Evolutionary conservation across 53 echinoderm and acorn worm genomes (phyloP), one percentile per base, ranked within the genome.

Genomic region (Temnopleurus reevesii): DNA sequence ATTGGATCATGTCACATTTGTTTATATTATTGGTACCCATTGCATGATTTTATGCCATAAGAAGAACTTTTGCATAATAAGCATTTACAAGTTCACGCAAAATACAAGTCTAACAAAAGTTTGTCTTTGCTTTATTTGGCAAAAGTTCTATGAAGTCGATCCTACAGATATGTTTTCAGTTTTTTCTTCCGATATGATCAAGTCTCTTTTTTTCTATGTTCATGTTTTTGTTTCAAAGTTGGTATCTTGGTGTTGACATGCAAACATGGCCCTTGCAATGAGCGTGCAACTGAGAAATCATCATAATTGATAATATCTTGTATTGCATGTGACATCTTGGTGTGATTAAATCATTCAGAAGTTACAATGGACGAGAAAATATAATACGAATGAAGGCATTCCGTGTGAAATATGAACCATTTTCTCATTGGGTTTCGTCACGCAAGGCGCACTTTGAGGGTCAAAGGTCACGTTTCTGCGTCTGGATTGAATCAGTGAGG

Each of bases 371-470:
- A 38, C 15, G 38, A 1, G 8, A 36, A 23, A 71, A 41, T 1
- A 41, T 41, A 41, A 38, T n/a, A 41, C 1, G 13, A 4, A 71
- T 19, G 34, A 71, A 6, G 38, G 23, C 21, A 71, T 71, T 71
- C 71, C 71, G 2, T 21, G 8, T 71, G 71, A 71, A 71, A 71
- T 71, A 71, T 36, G 71, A 71, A 71, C n/a, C n/a, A 21, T 36
- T n/a, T 38, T 71, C 71, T 71, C 71, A 71, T 71, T 71, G n/a
- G 12, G 7, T 71, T 71, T 71, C 41, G 71, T 71, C 71, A 71
- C 71, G 71, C 71, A 71, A 71, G 71, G 71, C 71, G 71, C 41
- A 71, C 71, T 38, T 23, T 71, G 21, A 8, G 18, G 71, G 71
- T 71, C 71, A 41, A 21, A 41, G 71, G 43, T 71, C 71, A 41